Base-by-base conservation (phyloP, 2,888 invertebrate species). In the Incurvaria masculella region DNA sequence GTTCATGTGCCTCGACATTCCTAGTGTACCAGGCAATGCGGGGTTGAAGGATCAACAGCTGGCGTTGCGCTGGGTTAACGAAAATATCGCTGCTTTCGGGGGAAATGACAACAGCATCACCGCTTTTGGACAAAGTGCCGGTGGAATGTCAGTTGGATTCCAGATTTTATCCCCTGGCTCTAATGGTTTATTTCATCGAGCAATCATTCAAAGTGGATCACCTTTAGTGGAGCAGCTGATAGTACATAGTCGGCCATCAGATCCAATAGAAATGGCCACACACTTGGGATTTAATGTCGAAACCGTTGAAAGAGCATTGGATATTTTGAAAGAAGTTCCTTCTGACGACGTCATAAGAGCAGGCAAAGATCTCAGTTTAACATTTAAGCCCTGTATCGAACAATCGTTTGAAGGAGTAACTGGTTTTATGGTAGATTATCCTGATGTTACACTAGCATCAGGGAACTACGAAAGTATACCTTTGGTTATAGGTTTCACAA, bases 21-120 rank as follows among this genome's bases (percentile, higher is more conserved):
- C 33, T n/a, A 11, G 11, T 14, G 14, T 33, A 11, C 33, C 33
- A 11, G 83, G 84, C 52, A 94, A 94, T 76, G 91, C 91, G 61
- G 94, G 93, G 5, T 73, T 94, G 43, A 81, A 92, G 57, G 94
- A 93, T 70, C 89, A 90, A 72, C 84, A 89, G 54, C 91, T 91
- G 1, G 92, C 93, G 1, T 71, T 95, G 45, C 82, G 89, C 52
- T 94, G 94, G 94, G 81, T 94, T 45, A 85, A 86, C 59, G 88
- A 89, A 58, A 93, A 94, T 66, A 87, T 94, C 47, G 87, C 71
- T 2, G 82, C 82, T 21, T 94, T 94, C 63, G 89, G 90, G 17
- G 94, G 94, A 1, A 88, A 94, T 72, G 83, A 86, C 6, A 74
- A 82, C 51, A 81, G 82, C 45, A 87, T 94, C 42, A 94, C 94